Evolutionary conservation across 2,113 vertebrate species (phyloP), one percentile per base, ranked within the genome.

Genomic region (Corydoras maculifer): DNA sequence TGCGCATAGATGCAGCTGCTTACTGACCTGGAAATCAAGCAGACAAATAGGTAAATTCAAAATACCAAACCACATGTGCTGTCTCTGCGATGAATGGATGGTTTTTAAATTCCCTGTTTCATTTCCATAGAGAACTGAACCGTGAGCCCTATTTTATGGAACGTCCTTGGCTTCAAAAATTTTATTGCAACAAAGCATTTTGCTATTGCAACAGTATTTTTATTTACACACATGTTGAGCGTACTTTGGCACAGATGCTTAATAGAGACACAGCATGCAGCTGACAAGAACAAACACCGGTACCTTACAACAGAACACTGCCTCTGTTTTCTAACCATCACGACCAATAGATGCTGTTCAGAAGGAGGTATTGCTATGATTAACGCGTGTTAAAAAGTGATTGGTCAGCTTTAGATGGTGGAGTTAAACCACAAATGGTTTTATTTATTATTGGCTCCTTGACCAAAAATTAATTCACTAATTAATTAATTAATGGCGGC

Each of bases 391-490:
- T 31, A 32, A 62, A 31, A 9, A 25, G 69, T 64, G 62, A 67
- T 60, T 69, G 43, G 64, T 68, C 57, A 58, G 65, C 67, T 62
- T 58, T 58, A 64, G 30, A 64, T 43, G 32, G 59, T 3, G 31
- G 12, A 25, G 62, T 10, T 18, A 35, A 29, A 51, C 54, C 43
- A 43, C 53, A 75, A 70, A 65, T 51, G 9, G 49, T 55, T 61
- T 74, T 71, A 70, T 75, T 74, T 79, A 78, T 61, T 64, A 65
- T 75, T 58, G 69, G 25, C 55, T 13, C 53, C 58, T 69, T 15
- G 50, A 57, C 60, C 60, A 65, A 58, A 61, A 66, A 58, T 53
- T 57, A 68, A 68, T 74, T 62, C 57, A 57, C 65, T 74, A 74
- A 74, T 74, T 74, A 65, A 62, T 1, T 25, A 25, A 25, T 25